Evolutionary conservation across 2,113 vertebrate species (phyloP).

Genomic region (Corythoichthys haematopterus): DNA sequence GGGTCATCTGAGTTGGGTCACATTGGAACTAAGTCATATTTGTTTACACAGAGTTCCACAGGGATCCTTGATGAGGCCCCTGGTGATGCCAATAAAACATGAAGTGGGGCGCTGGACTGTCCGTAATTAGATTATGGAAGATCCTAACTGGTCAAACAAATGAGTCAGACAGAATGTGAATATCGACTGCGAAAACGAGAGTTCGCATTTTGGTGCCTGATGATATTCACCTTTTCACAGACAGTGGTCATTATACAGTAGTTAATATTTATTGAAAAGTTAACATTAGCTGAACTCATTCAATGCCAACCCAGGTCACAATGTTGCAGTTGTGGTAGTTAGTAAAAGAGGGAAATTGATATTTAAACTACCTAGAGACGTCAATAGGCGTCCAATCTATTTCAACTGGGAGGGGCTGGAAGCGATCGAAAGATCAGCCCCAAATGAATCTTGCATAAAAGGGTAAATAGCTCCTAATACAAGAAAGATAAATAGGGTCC

Average conservation of each 20-base stretch:
- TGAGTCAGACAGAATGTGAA: slow-evolving; percentile 35
- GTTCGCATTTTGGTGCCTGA: slow-evolving; percentile 7
- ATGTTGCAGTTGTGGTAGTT: too few species aligned
- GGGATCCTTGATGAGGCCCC: background rate
- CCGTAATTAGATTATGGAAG: slow-evolving; percentile 21
- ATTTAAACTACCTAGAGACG: too few species aligned
- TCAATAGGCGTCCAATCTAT: too few species aligned
- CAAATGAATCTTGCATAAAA: too few species aligned
- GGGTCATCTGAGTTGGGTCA: background rate
- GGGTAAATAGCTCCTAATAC: slow-evolving; percentile 8
- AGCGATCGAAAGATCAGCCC: too few species aligned
- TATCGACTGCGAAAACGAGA: background rate
- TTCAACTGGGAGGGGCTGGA: too few species aligned
- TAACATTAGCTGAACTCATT: too few species aligned
- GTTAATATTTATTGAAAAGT: too few species aligned
- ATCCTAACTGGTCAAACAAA: slow-evolving; percentile 15
- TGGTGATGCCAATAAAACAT: slow-evolving; percentile 7
- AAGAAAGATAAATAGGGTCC: slow-evolving; percentile 16
- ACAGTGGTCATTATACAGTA: too few species aligned
- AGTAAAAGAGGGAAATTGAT: too few species aligned
- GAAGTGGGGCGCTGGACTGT: background rate
- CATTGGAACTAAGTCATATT: background rate
- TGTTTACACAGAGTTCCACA: background rate
- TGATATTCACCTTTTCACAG: slow-evolving; percentile 6
- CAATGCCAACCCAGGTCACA: too few species aligned